These are phyloP conservation scores for Dyspetes luteomarginatus DNA, from an alignment of 2,888 invertebrate genomes.

Conservation along the genomic window DNA sequence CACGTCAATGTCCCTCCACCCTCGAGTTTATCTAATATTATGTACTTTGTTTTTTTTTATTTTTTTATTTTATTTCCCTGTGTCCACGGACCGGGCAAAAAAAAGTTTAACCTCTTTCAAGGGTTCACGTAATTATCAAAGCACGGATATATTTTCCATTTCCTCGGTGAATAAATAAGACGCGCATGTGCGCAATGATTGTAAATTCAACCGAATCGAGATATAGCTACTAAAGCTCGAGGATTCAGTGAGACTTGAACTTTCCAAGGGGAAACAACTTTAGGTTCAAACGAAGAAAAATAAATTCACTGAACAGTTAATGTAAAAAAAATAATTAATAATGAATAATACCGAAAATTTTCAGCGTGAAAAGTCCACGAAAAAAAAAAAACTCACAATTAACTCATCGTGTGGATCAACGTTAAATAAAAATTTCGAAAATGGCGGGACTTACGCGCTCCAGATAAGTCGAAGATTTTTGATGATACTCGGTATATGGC, in stretches of 20 bases:
- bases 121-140: neutral
- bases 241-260: neutral
- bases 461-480: constrained; percentile 55
- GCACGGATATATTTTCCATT: neutral
- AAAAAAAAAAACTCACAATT: neutral
- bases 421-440: neutral
- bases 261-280: neutral
- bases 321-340: neutral
- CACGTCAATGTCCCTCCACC: too few species aligned
- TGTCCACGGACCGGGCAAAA: neutral
- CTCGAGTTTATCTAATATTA: too few species aligned
- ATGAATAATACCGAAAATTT: neutral
- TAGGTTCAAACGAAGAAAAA: neutral
- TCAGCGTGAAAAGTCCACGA: too few species aligned
- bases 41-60: neutral
- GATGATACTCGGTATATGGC: constrained; percentile 62
- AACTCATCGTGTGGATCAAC: too few species aligned
- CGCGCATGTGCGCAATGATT: neutral
- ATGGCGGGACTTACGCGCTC: constrained; percentile 48
- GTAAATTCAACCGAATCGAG: neutral
- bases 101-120: neutral
- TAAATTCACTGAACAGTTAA: neutral
- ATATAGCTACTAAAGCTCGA: neutral
- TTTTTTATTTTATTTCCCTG: neutral
- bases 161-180: neutral